A percentile compares a stretch with the other conserved stretches of the same genome.
phyloP scores from a whole-genome alignment of 2,888 invertebrate species.

The Hedya salicella region DNA sequence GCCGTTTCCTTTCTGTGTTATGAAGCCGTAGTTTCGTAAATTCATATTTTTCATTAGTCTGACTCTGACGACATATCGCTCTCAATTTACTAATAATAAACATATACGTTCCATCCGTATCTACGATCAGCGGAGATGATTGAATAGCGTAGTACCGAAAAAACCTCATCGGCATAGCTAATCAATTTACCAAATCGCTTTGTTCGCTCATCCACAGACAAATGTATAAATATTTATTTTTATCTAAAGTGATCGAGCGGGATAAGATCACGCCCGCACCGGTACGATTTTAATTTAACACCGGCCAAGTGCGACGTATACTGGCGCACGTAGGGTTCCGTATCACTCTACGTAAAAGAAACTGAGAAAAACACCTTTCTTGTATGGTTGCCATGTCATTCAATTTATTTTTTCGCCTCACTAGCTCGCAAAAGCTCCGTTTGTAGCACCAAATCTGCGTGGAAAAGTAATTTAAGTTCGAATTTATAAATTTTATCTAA shows the following conservation, averaged over 20 bases:
- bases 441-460: too few species aligned
- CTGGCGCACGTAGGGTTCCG: too few species aligned
- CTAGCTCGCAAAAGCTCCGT: too few species aligned
- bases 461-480: too few species aligned
- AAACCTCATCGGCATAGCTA: constrained; percentile 70
- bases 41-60: constrained; percentile 28
- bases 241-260: constrained; percentile 84
- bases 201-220: constrained; percentile 80
- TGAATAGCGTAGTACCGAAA: constrained; percentile 66
- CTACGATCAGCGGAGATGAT: constrained; percentile 70
- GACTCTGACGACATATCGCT: constrained; percentile 28
- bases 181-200: constrained; percentile 82
- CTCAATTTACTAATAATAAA: constrained; percentile 39
- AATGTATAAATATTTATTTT: constrained; percentile 85
- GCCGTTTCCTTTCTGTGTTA: constrained; percentile 26
- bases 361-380: too few species aligned
- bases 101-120: constrained; percentile 49
- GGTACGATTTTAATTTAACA: constrained; percentile 80
- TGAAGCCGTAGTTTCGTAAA: constrained; percentile 26
- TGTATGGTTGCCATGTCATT: too few species aligned
- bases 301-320: too few species aligned
- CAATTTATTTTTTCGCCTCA: too few species aligned
- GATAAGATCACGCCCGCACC: constrained; percentile 81
- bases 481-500: too few species aligned
- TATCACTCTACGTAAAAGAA: too few species aligned